Percentiles rank a stretch among this genome's conserved stretches.
These are phyloP conservation scores for Indicator maculatus DNA, from an alignment of 2,113 vertebrate genomes.

Conservation along the genomic window DNA sequence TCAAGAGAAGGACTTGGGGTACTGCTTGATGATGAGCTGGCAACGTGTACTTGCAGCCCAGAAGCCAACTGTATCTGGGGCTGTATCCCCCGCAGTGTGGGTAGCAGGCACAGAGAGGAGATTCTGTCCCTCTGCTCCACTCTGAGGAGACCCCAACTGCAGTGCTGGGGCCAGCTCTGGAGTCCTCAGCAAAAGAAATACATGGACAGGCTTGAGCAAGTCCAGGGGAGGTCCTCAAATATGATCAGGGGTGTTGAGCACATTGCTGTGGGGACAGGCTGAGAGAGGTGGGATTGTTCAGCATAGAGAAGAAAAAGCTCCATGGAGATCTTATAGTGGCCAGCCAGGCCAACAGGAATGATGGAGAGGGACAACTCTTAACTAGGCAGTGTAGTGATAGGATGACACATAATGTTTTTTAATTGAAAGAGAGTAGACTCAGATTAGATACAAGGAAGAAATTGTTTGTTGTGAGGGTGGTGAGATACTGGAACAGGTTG, in stretches of 20 bases:
- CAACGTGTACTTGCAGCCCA: no score
- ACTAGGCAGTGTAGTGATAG: neutral
- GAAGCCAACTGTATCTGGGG: neutral
- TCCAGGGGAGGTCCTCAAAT: neutral
- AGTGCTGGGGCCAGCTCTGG: neutral
- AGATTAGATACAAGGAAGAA: neutral
- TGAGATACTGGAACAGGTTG: neutral
- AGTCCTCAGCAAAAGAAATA: fast-evolving
- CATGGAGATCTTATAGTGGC: neutral
- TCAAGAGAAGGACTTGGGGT: neutral
- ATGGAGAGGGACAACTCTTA: no score
- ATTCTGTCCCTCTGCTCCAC: neutral
- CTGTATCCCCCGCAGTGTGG: no score
- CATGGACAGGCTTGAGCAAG: neutral
- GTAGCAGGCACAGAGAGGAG: neutral
- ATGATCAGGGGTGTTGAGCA: neutral
- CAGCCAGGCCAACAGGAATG: neutral
- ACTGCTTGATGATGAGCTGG: no score
- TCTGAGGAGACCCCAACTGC: neutral
- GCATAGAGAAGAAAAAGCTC: neutral
- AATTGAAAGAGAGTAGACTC: neutral
- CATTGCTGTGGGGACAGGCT: neutral
- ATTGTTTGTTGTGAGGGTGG: neutral
- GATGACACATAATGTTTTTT: neutral
- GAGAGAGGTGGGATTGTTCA: neutral